A percentile compares a stretch with the other conserved stretches of the same genome.
Conservation (phyloP, 2,113 vertebrate species). For the Pangasianodon hypophthalmus region DNA sequence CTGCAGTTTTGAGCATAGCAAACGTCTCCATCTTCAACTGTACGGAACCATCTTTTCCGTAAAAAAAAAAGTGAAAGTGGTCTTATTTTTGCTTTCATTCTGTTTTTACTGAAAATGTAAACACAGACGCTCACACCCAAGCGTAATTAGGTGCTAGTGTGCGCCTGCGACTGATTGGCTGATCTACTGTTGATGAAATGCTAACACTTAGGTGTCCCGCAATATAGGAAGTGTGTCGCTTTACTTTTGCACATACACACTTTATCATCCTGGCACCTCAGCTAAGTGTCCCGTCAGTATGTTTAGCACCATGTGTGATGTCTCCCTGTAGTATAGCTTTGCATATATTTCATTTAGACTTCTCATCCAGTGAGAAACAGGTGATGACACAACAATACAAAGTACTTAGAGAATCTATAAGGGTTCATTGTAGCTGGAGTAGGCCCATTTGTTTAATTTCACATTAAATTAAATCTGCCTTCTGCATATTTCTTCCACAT, state of each 20-base stretch:
- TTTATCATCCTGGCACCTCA: neutral
- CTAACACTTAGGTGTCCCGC: neutral
- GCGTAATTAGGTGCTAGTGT: neutral
- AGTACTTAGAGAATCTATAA: neutral
- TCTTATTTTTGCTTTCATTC: slow-evolving; percentile 14
- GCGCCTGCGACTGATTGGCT: neutral
- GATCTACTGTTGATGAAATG: neutral
- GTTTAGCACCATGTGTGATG: neutral
- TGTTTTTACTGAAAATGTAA: neutral
- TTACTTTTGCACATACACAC: neutral
- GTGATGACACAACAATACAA: neutral
- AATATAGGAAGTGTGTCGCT: neutral
- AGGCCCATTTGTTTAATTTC: neutral
- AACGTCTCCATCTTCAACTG: neutral
- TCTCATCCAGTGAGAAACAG: neutral
- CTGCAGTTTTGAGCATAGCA: neutral
- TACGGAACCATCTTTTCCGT: neutral
- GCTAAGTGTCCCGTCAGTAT: neutral
- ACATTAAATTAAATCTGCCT: neutral
- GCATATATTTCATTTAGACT: neutral
- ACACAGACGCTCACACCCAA: neutral
- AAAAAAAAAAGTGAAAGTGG: neutral
- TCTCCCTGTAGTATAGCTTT: neutral
- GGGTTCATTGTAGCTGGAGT: neutral
- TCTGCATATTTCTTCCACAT: neutral